phyloP scores from a whole-genome alignment of 2,797 vertebrate species.

The Salmo trutta region DNA sequence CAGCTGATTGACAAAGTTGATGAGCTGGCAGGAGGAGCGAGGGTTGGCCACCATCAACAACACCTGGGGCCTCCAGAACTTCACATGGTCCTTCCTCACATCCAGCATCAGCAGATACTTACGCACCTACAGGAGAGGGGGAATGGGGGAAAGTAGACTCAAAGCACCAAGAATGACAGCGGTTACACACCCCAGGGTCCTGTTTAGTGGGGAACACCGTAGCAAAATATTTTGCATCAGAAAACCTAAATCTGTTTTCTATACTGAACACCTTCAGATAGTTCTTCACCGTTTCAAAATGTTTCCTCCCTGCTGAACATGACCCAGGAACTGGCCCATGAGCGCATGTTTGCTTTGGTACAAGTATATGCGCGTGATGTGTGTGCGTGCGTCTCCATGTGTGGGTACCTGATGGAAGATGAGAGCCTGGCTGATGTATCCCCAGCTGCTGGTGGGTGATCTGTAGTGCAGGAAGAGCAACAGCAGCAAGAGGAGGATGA shows the following conservation, averaged over 20 bases:
- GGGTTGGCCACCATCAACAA: constrained; percentile 96
- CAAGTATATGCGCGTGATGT: neutral
- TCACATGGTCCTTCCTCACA: constrained; percentile 95
- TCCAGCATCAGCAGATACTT: constrained; percentile 96
- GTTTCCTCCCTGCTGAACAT: neutral
- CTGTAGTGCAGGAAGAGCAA: constrained; percentile 89
- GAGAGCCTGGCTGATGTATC: constrained; percentile 93
- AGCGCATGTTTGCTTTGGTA: neutral
- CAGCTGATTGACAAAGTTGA: constrained; percentile 93
- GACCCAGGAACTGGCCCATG: neutral
- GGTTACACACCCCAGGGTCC: neutral
- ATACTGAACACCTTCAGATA: neutral
- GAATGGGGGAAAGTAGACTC: neutral
- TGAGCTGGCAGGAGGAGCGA: constrained; percentile 87
- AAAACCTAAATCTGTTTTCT: neutral
- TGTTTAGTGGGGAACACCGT: neutral
- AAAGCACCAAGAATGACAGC: neutral
- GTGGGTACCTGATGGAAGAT: constrained; percentile 88
- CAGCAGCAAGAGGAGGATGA: constrained; percentile 84
- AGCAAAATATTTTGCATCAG: neutral
- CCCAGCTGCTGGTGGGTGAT: constrained; percentile 91
- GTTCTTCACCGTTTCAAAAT: neutral
- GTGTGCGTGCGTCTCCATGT: neutral
- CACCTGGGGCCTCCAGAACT: constrained; percentile 98
- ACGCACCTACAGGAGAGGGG: constrained; percentile 79